Evolutionary conservation across 2,797 vertebrate species (phyloP).

Genomic region (Rhynchonycteris naso): DNA sequence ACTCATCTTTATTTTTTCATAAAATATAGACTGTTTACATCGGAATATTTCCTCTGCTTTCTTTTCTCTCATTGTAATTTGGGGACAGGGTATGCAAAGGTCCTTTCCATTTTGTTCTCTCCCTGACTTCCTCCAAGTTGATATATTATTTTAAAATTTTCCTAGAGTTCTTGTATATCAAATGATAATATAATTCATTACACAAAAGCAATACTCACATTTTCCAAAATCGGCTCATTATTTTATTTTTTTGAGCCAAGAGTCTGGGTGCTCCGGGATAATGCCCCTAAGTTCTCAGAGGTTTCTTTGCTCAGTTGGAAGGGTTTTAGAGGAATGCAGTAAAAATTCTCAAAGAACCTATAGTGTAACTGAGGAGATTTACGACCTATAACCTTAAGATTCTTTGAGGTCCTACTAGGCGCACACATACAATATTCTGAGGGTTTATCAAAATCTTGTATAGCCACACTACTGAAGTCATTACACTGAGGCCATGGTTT

Average conservation of each 20-base stretch:
- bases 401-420: not conserved
- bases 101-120: not conserved
- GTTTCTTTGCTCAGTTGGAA: not conserved
- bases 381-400: not conserved
- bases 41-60: not conserved
- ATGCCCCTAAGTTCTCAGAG: not conserved
- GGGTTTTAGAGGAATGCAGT: not conserved
- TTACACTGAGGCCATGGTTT: not conserved
- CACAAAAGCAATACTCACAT: not conserved
- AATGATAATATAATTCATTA: not conserved
- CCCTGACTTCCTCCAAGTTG: not conserved
- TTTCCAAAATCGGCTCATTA: not conserved
- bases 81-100: not conserved
- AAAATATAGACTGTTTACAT: not conserved
- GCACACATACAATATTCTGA: not conserved
- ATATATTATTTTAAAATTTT: constrained; percentile 16
- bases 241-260: not conserved
- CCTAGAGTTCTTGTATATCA: not conserved
- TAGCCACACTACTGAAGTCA: not conserved
- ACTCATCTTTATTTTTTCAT: constrained; percentile 45
- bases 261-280: not conserved
- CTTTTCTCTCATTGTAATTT: not conserved
- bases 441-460: too few relatives aligned
- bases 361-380: not conserved
- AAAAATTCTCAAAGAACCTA: not conserved